These are phyloP conservation scores for Isaurus tuberculatus DNA, from an alignment of 92 coral and sea anemone species.

Conservation along the genomic window DNA sequence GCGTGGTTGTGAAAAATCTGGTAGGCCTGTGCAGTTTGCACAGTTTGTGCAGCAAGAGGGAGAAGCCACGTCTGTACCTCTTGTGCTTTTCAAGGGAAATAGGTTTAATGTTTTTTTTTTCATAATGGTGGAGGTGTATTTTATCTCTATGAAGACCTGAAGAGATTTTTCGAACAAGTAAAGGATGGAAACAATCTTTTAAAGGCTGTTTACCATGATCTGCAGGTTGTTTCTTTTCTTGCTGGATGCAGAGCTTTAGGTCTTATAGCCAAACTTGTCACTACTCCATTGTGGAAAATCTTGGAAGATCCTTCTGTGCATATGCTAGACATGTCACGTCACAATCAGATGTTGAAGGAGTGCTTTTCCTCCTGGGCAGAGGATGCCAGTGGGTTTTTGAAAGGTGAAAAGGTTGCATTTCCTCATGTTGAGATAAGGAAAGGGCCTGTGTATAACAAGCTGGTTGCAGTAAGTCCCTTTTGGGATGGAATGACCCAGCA, in stretches of 20 bases:
- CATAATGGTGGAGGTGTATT: no score
- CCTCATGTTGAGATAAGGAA: not conserved
- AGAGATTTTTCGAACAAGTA: no score
- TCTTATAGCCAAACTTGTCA: not conserved
- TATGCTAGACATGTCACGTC: not conserved
- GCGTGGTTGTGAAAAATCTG: slow-evolving; percentile 9
- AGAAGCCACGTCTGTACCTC: not conserved
- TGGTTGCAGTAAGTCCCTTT: not conserved
- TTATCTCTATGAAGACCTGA: no score
- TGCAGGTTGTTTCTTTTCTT: no score
- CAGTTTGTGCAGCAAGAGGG: not conserved
- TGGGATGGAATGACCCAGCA: not conserved
- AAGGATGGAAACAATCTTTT: no score
- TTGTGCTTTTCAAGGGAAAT: not conserved
- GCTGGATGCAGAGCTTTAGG: not conserved
- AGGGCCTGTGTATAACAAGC: not conserved
- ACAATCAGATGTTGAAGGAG: not conserved
- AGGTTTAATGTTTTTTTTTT: no score
- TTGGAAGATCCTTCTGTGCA: not conserved
- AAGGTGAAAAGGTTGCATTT: not conserved
- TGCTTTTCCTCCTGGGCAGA: not conserved
- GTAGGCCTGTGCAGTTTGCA: not conserved
- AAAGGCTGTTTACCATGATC: no score
- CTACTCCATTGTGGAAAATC: not conserved
- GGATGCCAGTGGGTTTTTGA: not conserved